Base-by-base conservation (phyloP, 2,888 invertebrate genomes). In the Lepas anatifera region DNA sequence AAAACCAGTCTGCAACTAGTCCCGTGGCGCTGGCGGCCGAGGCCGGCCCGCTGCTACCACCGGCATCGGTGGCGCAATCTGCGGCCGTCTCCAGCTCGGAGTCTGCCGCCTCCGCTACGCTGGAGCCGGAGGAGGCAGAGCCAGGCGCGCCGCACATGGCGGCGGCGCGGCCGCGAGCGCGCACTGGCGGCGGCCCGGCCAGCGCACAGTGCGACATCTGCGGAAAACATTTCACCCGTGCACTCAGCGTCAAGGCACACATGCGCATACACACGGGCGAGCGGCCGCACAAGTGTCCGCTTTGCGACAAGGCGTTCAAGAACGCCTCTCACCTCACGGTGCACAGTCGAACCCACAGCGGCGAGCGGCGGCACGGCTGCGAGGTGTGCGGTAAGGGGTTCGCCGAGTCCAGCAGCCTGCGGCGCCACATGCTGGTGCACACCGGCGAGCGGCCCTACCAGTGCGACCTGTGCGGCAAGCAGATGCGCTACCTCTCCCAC, bases 241-340 rank as follows among this genome's bases (percentile, higher is more conserved):
- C 35, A 39, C 64, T 64, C 64, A 64, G 64, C 64, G 64, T 64
- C 39, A 64, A 64, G 64, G 64, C 39, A 39, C 64, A 64, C 25
- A 64, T 64, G 64, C 64, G 64, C 32, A 64, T 64, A 22, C 64
- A 64, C 64, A 58, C 58, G 32, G 58, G 58, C 32, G 58, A 58
- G 58, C 58, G 58, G 32, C 58, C 58, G 58, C 63, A 64, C 64
- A 64, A 64, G 64, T 64, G 64, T n/a, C 39, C n/a, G 64, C 64
- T 39, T 18, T 64, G 64, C 64, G 64, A 37, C 64, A 64, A 64
- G 39, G 39, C 64, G 39, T 64, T 64, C 64, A 64, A 64, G 64
- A 64, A 64, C 64, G 37, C 64, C 22, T 64, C 64, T 25, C 64
- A 64, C 64, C n/a, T 64, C 37, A 37, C 16, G 25, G 64, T 64